Evolutionary conservation across 2,113 vertebrate genomes (phyloP), one percentile per base, ranked within the genome.

Genomic region (Myocastor coypus): DNA sequence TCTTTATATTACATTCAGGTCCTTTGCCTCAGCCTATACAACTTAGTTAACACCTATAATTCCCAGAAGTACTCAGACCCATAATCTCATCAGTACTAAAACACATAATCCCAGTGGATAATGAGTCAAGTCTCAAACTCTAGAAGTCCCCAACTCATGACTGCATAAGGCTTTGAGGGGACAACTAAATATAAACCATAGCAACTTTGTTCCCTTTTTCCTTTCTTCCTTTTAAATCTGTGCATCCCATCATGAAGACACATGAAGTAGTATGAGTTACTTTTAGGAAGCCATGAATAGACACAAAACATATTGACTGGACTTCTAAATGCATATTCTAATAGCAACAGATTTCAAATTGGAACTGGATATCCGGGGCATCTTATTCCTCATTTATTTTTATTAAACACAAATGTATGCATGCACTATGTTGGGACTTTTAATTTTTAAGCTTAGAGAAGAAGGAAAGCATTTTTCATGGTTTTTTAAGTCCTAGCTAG

Each of bases 361-460:
- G 86, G 42, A 93, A 80, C n/a, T 71, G 34, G 11, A 75, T 91
- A 66, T 83, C n/a, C 83, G 26, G 30, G 6, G 8, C 37, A 85
- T 78, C 46, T 83, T 73, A 87, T 82, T 96, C 82, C 64, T 63
- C 71, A 94, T 94, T 94, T 16, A 24, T 42, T 89, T 94, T 88
- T 89, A 68, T 88, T 87, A 94, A 77, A 96, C 40, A 59, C n/a
- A 42, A 69, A 42, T n/a, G 50, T 46, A 34, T 19, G 26, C 5
- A 28, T 5, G 28, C 40, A 80, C 40, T 92, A 92, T 30, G 85
- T 77, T 96, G 94, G 85, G 89, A 96, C 89, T 84, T 95, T 93
- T 92, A 68, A 55, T 84, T 34, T 64, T 96, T 64, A 85, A 68
- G 61, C 87, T 59, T 87, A 63, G 46, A 34, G 12, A 64, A 87